Base-by-base conservation (phyloP, 2,113 vertebrate genomes). In the Anhinga rufa region DNA sequence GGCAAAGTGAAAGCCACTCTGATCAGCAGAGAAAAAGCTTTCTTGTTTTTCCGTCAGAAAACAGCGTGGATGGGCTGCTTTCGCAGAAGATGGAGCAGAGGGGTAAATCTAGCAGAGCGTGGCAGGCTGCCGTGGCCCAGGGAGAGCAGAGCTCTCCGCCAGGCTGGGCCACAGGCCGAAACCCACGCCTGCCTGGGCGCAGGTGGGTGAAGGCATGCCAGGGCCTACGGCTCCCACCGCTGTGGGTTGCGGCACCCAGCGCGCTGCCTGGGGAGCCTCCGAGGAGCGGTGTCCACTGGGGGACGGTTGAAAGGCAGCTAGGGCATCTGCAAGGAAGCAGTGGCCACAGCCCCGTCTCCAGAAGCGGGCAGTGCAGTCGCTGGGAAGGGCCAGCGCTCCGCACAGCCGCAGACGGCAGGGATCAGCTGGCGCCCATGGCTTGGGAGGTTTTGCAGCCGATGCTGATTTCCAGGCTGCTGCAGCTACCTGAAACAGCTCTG, bases 181-280 rank as follows among this genome's bases (percentile, higher is more conserved):
- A 9, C 22, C 3, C 3, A 28, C 8, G 13, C 21, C 72, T 40
- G 71, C 48, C 28, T 0, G 1, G 21, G 20, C 4, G 2, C 34
- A 44, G 40, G 21, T 8, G 49, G 49, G 69, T 7, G 0, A n/a
- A 46, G 48, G 57, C 28, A 14, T 5, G 29, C 64, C 42, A 4
- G 25, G 42, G 75, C 5, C 51, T 19, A 31, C 0, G 1, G 20
- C 42, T 32, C n/a, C 54, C 49, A 16, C 14, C 49, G 18, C 68
- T 5, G 58, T 4, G 10, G 44, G 32, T 46, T 36, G 40, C 9
- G 2, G 48, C 17, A 18, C 21, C 10, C 81, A 21, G 44, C 2
- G 20, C 28, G 2, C 24, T 4, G 20, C 5, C 9, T 31, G 29
- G 3, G 0, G 4, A 36, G 46, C 42, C 70, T 38, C 10, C 3